These are phyloP conservation scores for Bubo scandiacus DNA, from an alignment of 2,113 vertebrate genomes.

Conservation along the genomic window DNA sequence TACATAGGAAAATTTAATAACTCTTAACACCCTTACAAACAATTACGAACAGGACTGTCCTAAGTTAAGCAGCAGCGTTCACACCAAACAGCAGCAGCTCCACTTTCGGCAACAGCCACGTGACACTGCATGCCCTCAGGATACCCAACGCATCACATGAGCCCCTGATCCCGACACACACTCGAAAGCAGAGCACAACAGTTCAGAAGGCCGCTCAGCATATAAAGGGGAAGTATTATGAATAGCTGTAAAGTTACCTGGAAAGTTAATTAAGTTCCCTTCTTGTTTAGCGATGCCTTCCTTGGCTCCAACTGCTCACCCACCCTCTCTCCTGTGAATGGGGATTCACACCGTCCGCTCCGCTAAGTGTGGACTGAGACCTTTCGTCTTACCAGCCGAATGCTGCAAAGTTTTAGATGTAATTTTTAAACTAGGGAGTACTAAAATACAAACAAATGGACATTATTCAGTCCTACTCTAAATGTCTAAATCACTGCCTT, in stretches of 20 bases:
- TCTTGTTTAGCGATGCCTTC: not conserved
- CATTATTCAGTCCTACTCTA: not conserved
- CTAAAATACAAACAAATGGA: not conserved
- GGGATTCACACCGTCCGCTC: not conserved
- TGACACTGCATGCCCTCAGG: rapidly evolving
- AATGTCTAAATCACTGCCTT: not conserved
- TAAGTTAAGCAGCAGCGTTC: rapidly evolving
- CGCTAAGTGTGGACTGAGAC: not conserved
- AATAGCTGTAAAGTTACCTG: not conserved
- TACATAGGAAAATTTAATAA: not conserved
- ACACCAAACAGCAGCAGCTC: not conserved
- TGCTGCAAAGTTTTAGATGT: not conserved
- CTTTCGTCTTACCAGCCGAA: not conserved
- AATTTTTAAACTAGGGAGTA: not conserved
- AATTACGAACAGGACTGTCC: not conserved
- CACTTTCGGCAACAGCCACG: not conserved
- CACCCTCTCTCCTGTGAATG: rapidly evolving
- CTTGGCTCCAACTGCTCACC: not conserved
- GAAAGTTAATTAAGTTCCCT: not conserved
- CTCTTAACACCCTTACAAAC: not conserved
- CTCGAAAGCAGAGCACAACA: not conserved
- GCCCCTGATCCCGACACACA: not conserved
- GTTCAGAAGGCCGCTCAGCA: not conserved
- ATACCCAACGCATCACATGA: rapidly evolving
- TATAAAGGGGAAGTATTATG: not conserved